Base-by-base conservation (phyloP, 2,888 invertebrate genomes). In the Caenorhabditis wallacei region DNA sequence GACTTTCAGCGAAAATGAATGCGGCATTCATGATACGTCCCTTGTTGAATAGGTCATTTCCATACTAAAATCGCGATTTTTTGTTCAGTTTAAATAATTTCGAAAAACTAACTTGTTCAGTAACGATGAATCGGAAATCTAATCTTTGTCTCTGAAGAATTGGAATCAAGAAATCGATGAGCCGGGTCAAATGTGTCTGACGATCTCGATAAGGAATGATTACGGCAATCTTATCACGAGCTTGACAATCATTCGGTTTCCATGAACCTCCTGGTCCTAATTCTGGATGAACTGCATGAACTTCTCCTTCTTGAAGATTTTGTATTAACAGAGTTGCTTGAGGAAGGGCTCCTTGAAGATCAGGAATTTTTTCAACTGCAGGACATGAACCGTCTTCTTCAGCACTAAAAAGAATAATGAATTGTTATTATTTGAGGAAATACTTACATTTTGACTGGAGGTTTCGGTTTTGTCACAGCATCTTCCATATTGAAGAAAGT, bases 121-220 rank as follows among this genome's bases (percentile, higher is more conserved):
- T 91, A 35, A 92, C 92, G 74, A 92, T 91, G 68, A 92, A 90
- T 26, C 92, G 85, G 63, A 92, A 92, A 71, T 92, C 92, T n/a
- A 92, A 83, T 37, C 88, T 80, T 78, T 92, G 92, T 61, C 88
- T 80, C 69, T 91, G 88, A 2, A 92, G 86, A 53, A 92, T 89
- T n/a, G 92, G 92, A 75, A 92, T 90, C 43, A 92, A 86, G 66
- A 92, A 92, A 70, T 91, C 90, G 40, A 92, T 76, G 10, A 92
- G 83, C n/a, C 91, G 83, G 26, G 88, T 88, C 63, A 92, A 82
- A 84, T 91, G 92, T 68, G 89, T 86, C 63, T 90, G 89, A 5
- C 92, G 86, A 74, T 92, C 92, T n/a, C 92, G 88, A 82, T 90
- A 92, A 7, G 92, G 92, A 63, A 92, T 91, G 51, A 92, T 90